Percentiles rank a stretch among this genome's conserved stretches.
Evolutionary conservation across 2,888 invertebrate species (phyloP).

Genomic region (Erebia epiphron): DNA sequence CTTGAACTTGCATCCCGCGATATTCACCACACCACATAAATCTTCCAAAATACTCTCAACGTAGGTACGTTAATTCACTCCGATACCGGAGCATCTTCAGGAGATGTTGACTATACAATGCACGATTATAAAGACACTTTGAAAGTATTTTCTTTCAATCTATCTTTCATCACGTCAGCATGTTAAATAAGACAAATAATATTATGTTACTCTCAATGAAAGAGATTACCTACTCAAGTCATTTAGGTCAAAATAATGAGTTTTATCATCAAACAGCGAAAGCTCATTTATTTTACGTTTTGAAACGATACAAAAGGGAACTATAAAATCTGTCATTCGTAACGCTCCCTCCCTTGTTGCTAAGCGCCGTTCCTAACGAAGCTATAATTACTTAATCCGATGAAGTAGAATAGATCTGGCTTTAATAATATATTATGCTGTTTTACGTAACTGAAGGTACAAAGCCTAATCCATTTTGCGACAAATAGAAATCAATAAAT

Average conservation of each 20-base stretch:
- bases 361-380: neutral
- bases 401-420: neutral
- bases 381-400: neutral
- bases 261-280: constrained; percentile 4
- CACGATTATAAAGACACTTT: too few relatives aligned
- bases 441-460: neutral
- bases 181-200: too few relatives aligned
- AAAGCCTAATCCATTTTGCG: neutral
- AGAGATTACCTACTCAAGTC: neutral
- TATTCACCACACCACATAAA: too few relatives aligned
- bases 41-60: too few relatives aligned
- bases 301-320: neutral
- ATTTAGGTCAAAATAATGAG: neutral
- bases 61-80: too few relatives aligned
- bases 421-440: neutral
- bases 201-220: too few relatives aligned
- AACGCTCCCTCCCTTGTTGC: constrained; percentile 9
- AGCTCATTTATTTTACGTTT: constrained; percentile 7
- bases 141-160: too few relatives aligned
- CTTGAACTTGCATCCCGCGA: too few relatives aligned
- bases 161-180: too few relatives aligned
- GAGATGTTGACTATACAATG: too few relatives aligned
- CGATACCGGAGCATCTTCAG: too few relatives aligned
- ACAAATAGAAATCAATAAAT: neutral
- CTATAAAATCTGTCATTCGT: constrained; percentile 5